Base-by-base conservation (phyloP, 2,113 vertebrate genomes). In the Rhea pennata region DNA sequence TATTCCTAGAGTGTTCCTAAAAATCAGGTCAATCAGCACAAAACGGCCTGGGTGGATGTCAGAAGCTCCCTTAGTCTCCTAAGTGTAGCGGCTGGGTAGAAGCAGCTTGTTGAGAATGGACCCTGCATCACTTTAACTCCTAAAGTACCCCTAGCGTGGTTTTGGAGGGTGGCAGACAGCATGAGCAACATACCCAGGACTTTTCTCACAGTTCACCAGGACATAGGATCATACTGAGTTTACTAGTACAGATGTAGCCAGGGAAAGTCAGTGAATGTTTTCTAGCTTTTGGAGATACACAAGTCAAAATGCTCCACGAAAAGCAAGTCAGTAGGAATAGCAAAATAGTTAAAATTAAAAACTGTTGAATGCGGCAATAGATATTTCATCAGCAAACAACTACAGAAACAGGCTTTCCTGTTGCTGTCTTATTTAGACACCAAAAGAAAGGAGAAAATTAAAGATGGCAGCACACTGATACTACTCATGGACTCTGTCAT, bases 381-480 rank as follows among this genome's bases (percentile, higher is more conserved):
- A 88, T 42, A 20, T 3, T 22, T n/a, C 66, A 17, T 66, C 88
- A 92, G 69, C 56, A 65, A 92, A 77, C 56, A 92, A 33, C 65
- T 87, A 15, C 15, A 82, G 59, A 90, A 92, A 62, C 58, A 84
- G 53, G 39, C 12, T 91, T 92, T 90, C 74, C 64, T 74, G 56
- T 56, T 83, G 48, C 51, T 93, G 54, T 93, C 74, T 97, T 74
- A 87, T 88, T 94, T 82, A 86, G 83, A 82, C 46, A 93, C 71
- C 39, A 84, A 88, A 89, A 87, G 79, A 82, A 80, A 84, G 40
- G 50, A 88, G 82, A 94, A 88, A 79, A 94, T 87, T 54, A 88
- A 96, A 95, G 91, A 94, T 88, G 93, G 93, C 95, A 96, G 78
- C 67, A 42, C 58, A 19, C 53, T 72, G 91, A 56, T 88, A 73